Evolutionary conservation across 2,113 vertebrate genomes (phyloP).

Genomic region (Meleagris gallopavo): DNA sequence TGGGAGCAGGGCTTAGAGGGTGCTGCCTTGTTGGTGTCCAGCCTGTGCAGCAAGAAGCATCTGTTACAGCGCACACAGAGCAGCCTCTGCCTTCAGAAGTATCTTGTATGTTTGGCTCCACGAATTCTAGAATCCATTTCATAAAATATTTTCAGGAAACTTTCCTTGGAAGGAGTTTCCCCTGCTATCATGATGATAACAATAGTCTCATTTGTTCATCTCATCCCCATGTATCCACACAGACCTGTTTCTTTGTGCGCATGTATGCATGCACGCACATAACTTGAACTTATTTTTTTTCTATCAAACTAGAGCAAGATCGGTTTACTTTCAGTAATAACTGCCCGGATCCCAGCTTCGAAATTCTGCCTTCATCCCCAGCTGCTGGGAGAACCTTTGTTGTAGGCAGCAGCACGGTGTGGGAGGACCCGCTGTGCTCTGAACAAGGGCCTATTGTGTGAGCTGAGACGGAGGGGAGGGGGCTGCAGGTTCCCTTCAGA

Average conservation of each 20-base stretch:
- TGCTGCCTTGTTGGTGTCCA: neutral
- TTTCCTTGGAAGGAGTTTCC: neutral
- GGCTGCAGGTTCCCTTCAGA: neutral
- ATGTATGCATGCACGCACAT: rapidly evolving
- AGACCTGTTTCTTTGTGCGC: rapidly evolving
- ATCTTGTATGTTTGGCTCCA: neutral
- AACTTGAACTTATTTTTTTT: neutral
- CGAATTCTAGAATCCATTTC: neutral
- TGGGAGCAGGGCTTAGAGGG: rapidly evolving
- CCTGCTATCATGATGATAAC: neutral
- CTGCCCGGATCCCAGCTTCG: neutral
- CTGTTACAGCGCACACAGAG: neutral
- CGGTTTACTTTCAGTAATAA: neutral
- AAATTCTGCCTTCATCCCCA: neutral
- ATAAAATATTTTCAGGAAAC: neutral
- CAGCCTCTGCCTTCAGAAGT: neutral
- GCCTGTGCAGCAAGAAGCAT: neutral
- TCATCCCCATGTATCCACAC: neutral
- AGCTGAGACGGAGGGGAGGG: neutral
- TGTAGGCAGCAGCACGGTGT: neutral
- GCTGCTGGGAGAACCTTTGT: constrained; percentile 22
- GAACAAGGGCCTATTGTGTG: constrained; percentile 50
- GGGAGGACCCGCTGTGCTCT: constrained; percentile 38
- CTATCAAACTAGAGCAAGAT: neutral
- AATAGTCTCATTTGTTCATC: neutral